These are phyloP conservation scores for Seriola rivoliana DNA, from an alignment of 2,113 vertebrate genomes.

Conservation along the genomic window DNA sequence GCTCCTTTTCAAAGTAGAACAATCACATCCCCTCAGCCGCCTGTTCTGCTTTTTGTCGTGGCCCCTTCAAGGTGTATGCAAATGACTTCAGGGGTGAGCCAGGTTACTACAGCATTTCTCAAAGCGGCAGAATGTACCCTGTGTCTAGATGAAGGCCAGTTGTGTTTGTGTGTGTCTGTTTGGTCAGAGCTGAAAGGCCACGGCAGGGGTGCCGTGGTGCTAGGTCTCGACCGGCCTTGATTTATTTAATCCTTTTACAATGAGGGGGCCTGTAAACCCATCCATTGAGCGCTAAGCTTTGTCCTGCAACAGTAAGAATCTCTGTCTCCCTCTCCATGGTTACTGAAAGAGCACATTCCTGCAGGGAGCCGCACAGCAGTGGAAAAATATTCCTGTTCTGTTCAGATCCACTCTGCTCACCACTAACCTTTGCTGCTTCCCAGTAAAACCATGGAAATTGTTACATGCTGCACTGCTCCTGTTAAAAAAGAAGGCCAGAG, in stretches of 20 bases:
- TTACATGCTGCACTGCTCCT: slow-evolving; percentile 49
- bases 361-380: slow-evolving; percentile 64
- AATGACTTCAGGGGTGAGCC: slow-evolving; percentile 58
- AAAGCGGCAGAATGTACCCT: slow-evolving; percentile 49
- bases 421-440: slow-evolving; percentile 60
- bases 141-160: slow-evolving; percentile 61
- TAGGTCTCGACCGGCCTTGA: slow-evolving; percentile 72
- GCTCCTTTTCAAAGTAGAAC: slow-evolving; percentile 22
- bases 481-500: slow-evolving; percentile 22
- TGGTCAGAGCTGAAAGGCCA: slow-evolving; percentile 60
- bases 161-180: slow-evolving; percentile 74
- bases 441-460: slow-evolving; percentile 66
- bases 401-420: slow-evolving; percentile 52
- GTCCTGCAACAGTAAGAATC: slow-evolving; percentile 79
- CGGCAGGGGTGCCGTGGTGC: slow-evolving; percentile 51
- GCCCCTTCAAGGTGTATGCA: slow-evolving; percentile 65
- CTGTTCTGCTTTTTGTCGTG: slow-evolving; percentile 10
- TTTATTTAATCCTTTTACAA: slow-evolving; percentile 83
- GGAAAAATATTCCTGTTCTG: slow-evolving; percentile 64
- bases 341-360: slow-evolving; percentile 83
- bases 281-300: slow-evolving; percentile 79
- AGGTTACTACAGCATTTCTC: slow-evolving; percentile 60
- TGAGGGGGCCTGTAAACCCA: slow-evolving; percentile 76
- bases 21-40: background rate
- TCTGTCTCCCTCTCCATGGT: slow-evolving; percentile 78